Base-by-base conservation (phyloP, 2,888 invertebrate species). In the Yponomeuta cagnagella region DNA sequence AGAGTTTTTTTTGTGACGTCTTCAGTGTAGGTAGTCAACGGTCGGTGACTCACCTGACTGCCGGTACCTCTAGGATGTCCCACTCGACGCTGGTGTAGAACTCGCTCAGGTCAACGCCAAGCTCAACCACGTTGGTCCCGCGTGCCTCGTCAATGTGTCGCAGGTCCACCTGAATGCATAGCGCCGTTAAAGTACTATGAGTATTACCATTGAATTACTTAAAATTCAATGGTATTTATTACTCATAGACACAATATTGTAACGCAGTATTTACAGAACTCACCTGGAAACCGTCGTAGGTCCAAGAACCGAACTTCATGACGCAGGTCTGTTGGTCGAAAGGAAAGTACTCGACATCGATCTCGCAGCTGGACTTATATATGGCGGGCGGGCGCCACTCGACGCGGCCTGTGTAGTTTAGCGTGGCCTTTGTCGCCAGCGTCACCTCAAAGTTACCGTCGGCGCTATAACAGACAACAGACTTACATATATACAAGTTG, bases 41-140 rank as follows among this genome's bases (percentile, higher is more conserved):
- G 37, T 37, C 43, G 10, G 15, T 15, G 9, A 64, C 70, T 69
- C 71, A 96, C 96, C 97, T 95, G 77, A 97, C 96, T 76, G 97
- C 97, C 77, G 97, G 97, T 84, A 98, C 99, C 93, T 97, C 97
- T 75, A 99, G 94, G 82, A 99, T 98, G 92, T 99, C 99, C 99
- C 99, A 99, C 93, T 99, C 99, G 73, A 99, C 99, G 76, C 98
- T 98, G 90, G 97, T 97, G 93, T 99, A 99, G 93, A 99, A 99
- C 93, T 98, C 98, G 76, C 97, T 96, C 77, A 99, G 94, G 90
- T 99, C 99, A 75, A 99, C 98, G 73, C 99, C 99, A 74, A 97
- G 95, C 82, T 97, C 97, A 77, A 98, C 97, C 74, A 97, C 94
- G 88, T 97, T 97, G 84, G 97, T 97, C 79, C 97, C 97, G 76